These are phyloP conservation scores for Sebastes dallii DNA, from an alignment of 2,797 vertebrate genomes.

Conservation along the genomic window DNA sequence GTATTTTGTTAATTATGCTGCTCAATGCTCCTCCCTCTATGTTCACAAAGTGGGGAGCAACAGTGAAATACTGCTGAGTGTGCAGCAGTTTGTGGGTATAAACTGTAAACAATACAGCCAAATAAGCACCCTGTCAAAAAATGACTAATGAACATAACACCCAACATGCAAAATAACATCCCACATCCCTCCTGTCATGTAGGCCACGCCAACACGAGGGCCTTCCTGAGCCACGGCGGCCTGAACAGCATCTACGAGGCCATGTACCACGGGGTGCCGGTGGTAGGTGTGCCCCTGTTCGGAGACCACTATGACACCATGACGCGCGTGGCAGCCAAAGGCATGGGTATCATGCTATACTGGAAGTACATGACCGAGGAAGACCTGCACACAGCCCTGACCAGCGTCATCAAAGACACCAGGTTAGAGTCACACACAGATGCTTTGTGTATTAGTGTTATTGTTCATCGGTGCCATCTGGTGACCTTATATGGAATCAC, in stretches of 20 bases:
- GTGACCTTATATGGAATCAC: slow-evolving; percentile 16
- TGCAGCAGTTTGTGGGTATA: background rate
- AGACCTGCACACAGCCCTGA: slow-evolving; percentile 88
- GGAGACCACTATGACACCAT: slow-evolving; percentile 99
- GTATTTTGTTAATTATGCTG: background rate
- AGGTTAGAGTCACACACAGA: slow-evolving; percentile 77
- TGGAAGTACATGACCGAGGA: slow-evolving; percentile 93
- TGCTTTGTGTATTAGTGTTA: background rate
- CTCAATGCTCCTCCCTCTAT: background rate
- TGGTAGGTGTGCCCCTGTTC: slow-evolving; percentile 96
- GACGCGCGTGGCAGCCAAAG: slow-evolving; percentile 97
- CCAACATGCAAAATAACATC: background rate
- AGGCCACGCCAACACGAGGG: slow-evolving; percentile 93
- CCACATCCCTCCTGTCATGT: slow-evolving; percentile 2
- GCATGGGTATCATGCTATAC: slow-evolving; percentile 96
- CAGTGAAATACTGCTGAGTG: background rate
- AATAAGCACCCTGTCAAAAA: slow-evolving; percentile 2
- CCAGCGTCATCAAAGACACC: slow-evolving; percentile 88
- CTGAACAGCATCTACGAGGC: slow-evolving; percentile 99
- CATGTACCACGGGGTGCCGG: slow-evolving; percentile 97
- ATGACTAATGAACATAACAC: background rate
- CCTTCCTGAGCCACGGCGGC: slow-evolving; percentile 96
- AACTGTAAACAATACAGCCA: background rate
- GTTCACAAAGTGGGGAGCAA: background rate
- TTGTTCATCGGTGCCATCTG: slow-evolving; percentile 42